Base-by-base conservation (phyloP, 92 coral and sea anemone species). In the Metridium senile region DNA sequence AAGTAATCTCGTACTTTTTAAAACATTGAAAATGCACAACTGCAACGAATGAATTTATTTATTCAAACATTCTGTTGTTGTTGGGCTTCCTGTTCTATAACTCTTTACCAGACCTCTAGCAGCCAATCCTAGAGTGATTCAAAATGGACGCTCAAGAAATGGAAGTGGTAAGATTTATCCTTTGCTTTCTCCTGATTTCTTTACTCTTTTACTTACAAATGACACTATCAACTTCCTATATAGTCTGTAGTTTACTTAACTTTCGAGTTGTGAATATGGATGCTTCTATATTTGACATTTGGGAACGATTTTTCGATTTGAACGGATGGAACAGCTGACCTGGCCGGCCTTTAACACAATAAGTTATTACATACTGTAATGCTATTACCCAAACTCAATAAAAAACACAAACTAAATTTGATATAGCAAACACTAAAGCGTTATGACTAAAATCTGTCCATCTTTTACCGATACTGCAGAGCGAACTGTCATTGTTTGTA, bases 41-140 rank as follows among this genome's bases (percentile, higher is more conserved):
- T n/a, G n/a, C n/a, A n/a, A n/a, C n/a, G n/a, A n/a, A n/a, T n/a
- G n/a, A n/a, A n/a, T n/a, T n/a, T n/a, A n/a, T n/a, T n/a, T n/a
- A 29, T 28, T 43, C 51, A 78, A 78, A 67, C 49, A 39, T 39
- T 39, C 49, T 39, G 6, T 39, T 39, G 6, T 39, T 39, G 49
- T 2, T 54, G 59, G 59, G 23, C 23, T 54, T 54, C 59, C 59
- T 54, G 59, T 54, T 6, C 6, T 54, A 9, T 13, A n/a, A 3
- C 25, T 20, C 59, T 4, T 54, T 20, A 54, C 59, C 59, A 54
- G 59, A 54, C 25, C 23, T 19, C 25, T 20, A 39, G 6, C 49
- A 4, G 49, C 49, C 49, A 39, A 39, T 21, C 59, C 17, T 19
- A 54, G n/a, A 13, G 20, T 20, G 59, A 13, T 54, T 54, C 59